Conservation (phyloP, 2,888 invertebrate species). For the Andrena haemorrhoa region DNA sequence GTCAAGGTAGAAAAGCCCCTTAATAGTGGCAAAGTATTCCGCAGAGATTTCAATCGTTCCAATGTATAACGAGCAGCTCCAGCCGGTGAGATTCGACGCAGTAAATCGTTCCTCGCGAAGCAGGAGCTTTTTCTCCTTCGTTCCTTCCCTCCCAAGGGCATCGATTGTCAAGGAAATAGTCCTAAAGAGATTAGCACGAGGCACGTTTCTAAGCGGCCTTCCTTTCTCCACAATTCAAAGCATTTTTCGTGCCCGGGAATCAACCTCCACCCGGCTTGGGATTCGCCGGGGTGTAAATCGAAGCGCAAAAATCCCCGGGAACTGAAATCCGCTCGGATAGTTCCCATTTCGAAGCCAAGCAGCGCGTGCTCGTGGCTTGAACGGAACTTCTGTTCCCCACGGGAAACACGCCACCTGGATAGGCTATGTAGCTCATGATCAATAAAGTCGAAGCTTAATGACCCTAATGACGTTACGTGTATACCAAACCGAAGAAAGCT, state of each 20-base stretch:
- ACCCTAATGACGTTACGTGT: slow-evolving; percentile 21
- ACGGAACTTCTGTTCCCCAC: slow-evolving; percentile 3
- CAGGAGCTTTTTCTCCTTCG: not conserved
- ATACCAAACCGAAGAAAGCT: not conserved
- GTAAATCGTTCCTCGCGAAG: not conserved
- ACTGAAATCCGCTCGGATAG: not conserved
- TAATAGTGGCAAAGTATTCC: not conserved
- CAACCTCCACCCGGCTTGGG: not conserved
- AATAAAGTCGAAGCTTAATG: slow-evolving; percentile 24
- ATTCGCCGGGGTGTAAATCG: slow-evolving; percentile 1
- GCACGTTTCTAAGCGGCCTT: not conserved
- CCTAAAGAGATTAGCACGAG: slow-evolving; percentile 4
- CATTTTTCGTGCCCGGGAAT: slow-evolving; percentile 1
- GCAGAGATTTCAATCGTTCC: not conserved
- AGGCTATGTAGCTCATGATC: not conserved
- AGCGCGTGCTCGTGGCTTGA: not conserved
- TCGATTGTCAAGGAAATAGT: slow-evolving; percentile 3
- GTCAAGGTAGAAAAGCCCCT: not conserved
- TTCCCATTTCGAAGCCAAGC: not conserved
- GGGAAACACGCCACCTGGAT: not conserved
- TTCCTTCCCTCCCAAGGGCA: not conserved
- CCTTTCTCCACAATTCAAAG: slow-evolving; percentile 1
- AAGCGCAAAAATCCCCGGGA: not conserved
- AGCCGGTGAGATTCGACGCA: not conserved
- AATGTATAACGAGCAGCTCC: not conserved